Base-by-base conservation (phyloP, 2,113 vertebrate species). In the Chloroceryle aenea region DNA sequence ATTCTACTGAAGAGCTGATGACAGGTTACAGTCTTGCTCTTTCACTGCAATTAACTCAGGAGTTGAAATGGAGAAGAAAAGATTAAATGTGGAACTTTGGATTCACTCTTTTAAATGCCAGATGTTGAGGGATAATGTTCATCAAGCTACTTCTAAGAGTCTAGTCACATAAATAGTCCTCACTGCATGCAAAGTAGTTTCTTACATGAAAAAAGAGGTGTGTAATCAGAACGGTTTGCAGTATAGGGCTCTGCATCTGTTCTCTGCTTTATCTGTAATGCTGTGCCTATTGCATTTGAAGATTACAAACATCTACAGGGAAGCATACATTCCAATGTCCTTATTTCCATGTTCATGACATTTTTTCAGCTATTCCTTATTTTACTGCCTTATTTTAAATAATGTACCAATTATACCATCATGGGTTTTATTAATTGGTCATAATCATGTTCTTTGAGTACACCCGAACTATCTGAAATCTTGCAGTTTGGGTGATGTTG, bases 91-190 rank as follows among this genome's bases (percentile, higher is more conserved):
- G 53, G 22, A 79, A 56, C 78, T 85, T 78, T 68, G 56, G 43
- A 75, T 86, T 36, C 5, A 6, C 32, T 90, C 61, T 94, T 92
- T 90, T 74, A 64, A 89, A 89, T 78, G 76, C 73, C 69, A 93
- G 61, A 63, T 93, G 76, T 89, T 72, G 80, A 93, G 73, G 23
- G 32, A 63, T 90, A 92, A 74, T 48, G 48, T 78, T 80, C 77
- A 75, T 94, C 80, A 92, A 86, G 36, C 74, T 78, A 29, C 61
- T 93, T 90, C 45, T 76, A 74, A 85, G 76, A 85, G 79, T 43
- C 18, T 16, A 82, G 77, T 43, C 50, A 38, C 48, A 22, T 52
- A 74, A 80, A 71, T 59, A 77, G 68, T 47, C 55, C 53, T 89
- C 66, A 9, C n/a, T 67, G 59, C 67, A 58, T 86, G 72, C 36